Base-by-base conservation (phyloP, 2,113 vertebrate species). In the Arizona elegans region DNA sequence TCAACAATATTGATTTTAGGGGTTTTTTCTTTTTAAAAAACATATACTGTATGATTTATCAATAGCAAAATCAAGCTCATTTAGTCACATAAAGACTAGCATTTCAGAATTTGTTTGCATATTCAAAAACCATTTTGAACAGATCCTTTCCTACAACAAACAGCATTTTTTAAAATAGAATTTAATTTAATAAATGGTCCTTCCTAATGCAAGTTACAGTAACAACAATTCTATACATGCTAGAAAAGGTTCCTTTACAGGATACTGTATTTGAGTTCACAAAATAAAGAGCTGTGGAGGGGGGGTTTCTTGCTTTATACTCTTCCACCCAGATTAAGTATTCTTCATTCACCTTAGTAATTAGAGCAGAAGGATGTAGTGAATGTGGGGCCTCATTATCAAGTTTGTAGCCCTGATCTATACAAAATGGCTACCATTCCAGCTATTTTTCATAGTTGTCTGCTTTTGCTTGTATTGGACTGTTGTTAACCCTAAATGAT, bases 401-500 rank as follows among this genome's bases (percentile, higher is more conserved):
- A 97, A 97, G 96, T 97, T 95, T 96, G 96, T 95, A 97, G 97
- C 97, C 96, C 86, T 1, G 47, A 96, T 95, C 95, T 93, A 95
- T 70, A 93, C 94, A 97, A 96, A 97, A 97, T 91, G 97, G 94
- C 96, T 95, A 89, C 95, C 96, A 96, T 96, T 97, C 96, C 90
- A 94, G 96, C 97, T 97, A 97, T 96, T 97, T 97, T 97, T 97
- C 96, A 96, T 94, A 96, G 97, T 97, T 97, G 98, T 98, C 98
- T 98, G 97, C 97, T 96, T 95, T 95, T 94, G 97, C 98, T 97
- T 96, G 94, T 92, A 95, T 96, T 65, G 96, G 97, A 92, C 97
- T 96, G 98, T 98, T 98, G 98, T 98, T 98, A 98, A 97, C 96
- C 96, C 96, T 98, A 98, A 98, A 96, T 97, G 97, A 98, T 98